Base-by-base conservation (phyloP, 2,797 vertebrate genomes). In the Chlorospingus flavigularis region DNA sequence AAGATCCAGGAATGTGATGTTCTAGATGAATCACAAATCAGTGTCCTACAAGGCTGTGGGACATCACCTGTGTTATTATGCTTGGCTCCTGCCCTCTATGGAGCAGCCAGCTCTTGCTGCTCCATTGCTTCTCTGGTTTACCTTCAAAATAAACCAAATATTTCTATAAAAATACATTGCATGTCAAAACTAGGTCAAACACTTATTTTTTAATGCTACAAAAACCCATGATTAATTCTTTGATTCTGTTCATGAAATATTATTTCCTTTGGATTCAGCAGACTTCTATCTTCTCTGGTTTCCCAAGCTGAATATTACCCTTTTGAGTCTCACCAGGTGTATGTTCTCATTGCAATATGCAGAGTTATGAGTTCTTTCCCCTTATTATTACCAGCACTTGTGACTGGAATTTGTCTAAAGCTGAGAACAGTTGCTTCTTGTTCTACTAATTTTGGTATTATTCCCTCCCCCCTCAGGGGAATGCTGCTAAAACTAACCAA, bases 1-100 rank as follows among this genome's bases (percentile, higher is more conserved):
- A 33, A 74, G 35, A 63, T n/a, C 9, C 0, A 0, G 23, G 40
- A 77, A 74, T 0, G 0, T 43, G 13, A 30, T 73, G 11, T 43
- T 88, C 39, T 66, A 77, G 19, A 65, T 62, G 12, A 94, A 90
- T 71, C 21, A 89, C 77, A 92, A 91, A 53, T 61, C 58, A 61
- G 31, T 11, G 10, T 65, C 42, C 30, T 75, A 31, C n/a, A 31
- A 70, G 40, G 55, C 39, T 45, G 53, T 84, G 53, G 16, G 31
- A n/a, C 58, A 26, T 25, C 23, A 58, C 7, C 18, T 50, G 57
- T 50, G 47, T 42, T 60, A 11, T 3, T 13, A 1, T 8, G 9
- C 35, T 53, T 42, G 43, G 53, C 75, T 82, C 54, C 53, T 48
- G 65, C 20, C 48, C 37, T 39, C 30, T 17, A 6, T 5, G 14